Percentiles rank a stretch among this genome's conserved stretches.
Conservation (phyloP, 2,797 vertebrate genomes). For the Catharus ustulatus region DNA sequence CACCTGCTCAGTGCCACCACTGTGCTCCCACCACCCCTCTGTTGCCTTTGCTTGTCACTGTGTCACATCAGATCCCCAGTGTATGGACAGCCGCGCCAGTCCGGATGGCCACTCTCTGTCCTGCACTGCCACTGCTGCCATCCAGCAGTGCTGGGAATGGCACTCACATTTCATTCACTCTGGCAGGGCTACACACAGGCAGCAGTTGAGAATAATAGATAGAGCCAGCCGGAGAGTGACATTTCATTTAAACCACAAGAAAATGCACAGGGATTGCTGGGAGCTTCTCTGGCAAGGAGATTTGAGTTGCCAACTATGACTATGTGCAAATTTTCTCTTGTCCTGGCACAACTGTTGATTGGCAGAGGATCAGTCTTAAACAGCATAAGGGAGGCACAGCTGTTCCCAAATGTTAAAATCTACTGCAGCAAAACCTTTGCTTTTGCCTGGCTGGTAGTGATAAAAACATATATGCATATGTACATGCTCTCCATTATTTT, state of each 20-base stretch:
- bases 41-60: accelerated
- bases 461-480: accelerated
- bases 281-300: neutral
- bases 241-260: slow-evolving; percentile 7
- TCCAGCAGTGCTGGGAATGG: accelerated
- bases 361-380: neutral
- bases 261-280: neutral
- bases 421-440: neutral
- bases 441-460: neutral
- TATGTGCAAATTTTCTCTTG: neutral
- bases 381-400: neutral
- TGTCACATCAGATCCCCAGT: neutral
- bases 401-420: neutral
- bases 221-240: neutral
- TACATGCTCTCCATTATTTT: neutral
- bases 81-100: accelerated
- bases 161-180: neutral
- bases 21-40: neutral
- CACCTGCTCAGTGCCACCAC: accelerated
- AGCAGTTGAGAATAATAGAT: neutral
- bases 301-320: neutral
- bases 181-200: neutral
- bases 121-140: accelerated
- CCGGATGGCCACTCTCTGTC: accelerated
- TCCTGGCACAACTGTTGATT: neutral